Base-by-base conservation (phyloP, 2,113 vertebrate species). In the Otis tarda region DNA sequence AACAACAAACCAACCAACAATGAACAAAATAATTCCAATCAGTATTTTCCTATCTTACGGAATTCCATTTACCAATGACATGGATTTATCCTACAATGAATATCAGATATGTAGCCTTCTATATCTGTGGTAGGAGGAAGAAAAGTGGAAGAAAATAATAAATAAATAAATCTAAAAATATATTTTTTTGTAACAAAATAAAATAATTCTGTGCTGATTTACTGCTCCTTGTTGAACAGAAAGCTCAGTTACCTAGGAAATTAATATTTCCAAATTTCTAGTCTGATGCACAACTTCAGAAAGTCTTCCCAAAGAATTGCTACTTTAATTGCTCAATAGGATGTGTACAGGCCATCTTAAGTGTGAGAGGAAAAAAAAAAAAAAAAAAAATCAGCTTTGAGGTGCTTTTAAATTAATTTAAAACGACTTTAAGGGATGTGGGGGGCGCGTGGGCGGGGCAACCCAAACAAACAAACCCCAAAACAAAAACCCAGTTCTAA, bases 401-500 rank as follows among this genome's bases (percentile, higher is more conserved):
- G 18, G 12, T 76, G 22, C 6, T 73, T 77, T 74, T 37, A n/a
- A 65, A 75, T 53, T 59, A 65, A 79, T 59, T 87, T n/a, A 28
- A 45, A 83, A 71, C 1, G 56, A 22, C 3, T 81, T 89, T 80
- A 35, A 47, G 5, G 19, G 15, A 5, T 14, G 7, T 39, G 19
- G 16, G 3, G 41, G 13, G 39, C 41, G 41, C 14, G 30, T 6
- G 17, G 30, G 13, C 10, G 5, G 13, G 25, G 7, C 5, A 74
- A 79, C 20, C 60, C 37, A 76, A 71, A 87, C 9, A 28, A 65
- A 33, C 15, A 70, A 35, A 74, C 4, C 39, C 8, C 27, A 43
- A 30, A 59, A 53, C 33, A 47, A 77, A 45, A 60, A 35, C 2
- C 0, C 11, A 59, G 18, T 43, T 0, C 0, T 30, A 68, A 73